Conservation (phyloP, 2,797 vertebrate genomes). For the Coreius guichenoti region DNA sequence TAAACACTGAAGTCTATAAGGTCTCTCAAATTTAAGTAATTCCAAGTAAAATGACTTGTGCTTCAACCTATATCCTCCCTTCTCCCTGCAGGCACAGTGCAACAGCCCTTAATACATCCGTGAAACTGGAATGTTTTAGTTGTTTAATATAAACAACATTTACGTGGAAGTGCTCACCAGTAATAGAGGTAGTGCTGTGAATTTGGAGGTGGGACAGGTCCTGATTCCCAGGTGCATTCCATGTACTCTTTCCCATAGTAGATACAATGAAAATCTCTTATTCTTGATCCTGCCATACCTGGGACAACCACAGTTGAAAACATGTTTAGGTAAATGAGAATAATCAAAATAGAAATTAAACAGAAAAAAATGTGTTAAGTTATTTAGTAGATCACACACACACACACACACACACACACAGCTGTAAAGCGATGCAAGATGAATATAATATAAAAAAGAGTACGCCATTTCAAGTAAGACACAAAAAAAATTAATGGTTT, state of each 20-base stretch:
- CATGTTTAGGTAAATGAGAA: neutral
- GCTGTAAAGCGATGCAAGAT: neutral
- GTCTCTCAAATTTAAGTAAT: neutral
- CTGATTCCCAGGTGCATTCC: constrained; percentile 72
- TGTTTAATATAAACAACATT: neutral
- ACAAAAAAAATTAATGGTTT: too few relatives aligned
- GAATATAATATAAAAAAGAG: neutral
- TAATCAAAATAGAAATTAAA: neutral
- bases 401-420: neutral
- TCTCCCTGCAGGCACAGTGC: neutral
- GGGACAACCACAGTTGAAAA: constrained; percentile 2
- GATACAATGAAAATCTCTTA: constrained; percentile 70
- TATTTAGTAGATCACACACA: too few relatives aligned
- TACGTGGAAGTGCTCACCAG: constrained; percentile 67
- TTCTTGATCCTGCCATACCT: constrained; percentile 66
- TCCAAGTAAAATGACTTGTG: neutral
- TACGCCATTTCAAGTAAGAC: neutral
- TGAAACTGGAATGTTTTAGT: neutral
- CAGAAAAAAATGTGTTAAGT: neutral
- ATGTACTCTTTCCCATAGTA: constrained; percentile 71
- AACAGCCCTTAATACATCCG: neutral
- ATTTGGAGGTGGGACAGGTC: constrained; percentile 40
- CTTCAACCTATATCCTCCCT: constrained; percentile 16
- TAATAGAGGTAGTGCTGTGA: constrained; percentile 70
- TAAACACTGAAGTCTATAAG: neutral